phyloP scores from a whole-genome alignment of 2,797 vertebrate species.

The Enteromius mattozi region DNA sequence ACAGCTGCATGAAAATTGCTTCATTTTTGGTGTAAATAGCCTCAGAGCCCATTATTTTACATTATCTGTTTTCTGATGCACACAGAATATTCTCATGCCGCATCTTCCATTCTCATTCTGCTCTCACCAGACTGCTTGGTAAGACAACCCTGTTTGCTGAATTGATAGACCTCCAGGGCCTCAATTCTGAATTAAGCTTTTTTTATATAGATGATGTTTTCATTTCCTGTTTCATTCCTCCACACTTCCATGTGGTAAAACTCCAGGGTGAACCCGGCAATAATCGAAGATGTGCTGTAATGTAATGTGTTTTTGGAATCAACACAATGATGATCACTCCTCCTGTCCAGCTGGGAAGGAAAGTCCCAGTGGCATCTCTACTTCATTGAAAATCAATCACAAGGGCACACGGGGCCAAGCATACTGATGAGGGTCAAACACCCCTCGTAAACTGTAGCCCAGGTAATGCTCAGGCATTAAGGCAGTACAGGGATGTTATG shows the following conservation, averaged over 20 bases:
- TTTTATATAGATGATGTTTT: conserved; percentile 24
- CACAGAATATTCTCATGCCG: not conserved
- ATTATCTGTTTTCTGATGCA: not conserved
- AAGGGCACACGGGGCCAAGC: conserved; percentile 45
- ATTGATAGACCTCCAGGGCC: conserved; percentile 31
- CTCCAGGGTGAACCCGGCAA: conserved; percentile 43
- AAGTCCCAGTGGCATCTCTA: conserved; percentile 60
- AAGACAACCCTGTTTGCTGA: not conserved
- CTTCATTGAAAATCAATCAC: conserved; percentile 67
- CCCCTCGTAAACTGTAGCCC: conserved; percentile 27
- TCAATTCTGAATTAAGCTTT: conserved; percentile 18
- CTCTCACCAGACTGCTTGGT: not conserved
- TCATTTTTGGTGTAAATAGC: too few relatives aligned
- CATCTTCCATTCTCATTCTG: not conserved
- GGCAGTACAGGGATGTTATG: not conserved
- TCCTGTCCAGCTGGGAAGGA: conserved; percentile 44
- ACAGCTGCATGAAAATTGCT: too few relatives aligned
- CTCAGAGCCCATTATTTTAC: too few relatives aligned
- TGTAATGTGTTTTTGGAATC: conserved; percentile 57
- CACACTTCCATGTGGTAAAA: conserved; percentile 48
- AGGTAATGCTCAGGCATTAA: conserved; percentile 22
- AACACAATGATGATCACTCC: conserved; percentile 61
- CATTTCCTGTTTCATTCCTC: conserved; percentile 24
- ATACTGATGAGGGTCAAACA: conserved; percentile 66
- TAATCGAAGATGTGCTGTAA: conserved; percentile 55